These are phyloP conservation scores for Branchipolynoe longqiensis DNA, from an alignment of 2,888 invertebrate species.

Conservation along the genomic window DNA sequence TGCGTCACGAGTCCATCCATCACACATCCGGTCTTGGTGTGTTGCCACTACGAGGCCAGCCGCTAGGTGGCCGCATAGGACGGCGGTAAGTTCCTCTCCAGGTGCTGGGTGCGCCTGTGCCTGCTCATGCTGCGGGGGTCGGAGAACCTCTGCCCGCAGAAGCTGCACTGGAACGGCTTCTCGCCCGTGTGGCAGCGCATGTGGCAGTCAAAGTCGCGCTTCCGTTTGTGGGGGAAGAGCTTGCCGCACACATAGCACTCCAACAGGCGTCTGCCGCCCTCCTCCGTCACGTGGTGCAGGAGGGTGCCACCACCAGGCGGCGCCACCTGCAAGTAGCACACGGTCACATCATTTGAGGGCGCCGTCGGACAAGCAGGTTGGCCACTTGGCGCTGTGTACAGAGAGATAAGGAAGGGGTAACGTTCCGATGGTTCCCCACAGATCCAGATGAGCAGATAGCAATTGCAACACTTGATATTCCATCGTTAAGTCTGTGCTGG, in stretches of 20 bases:
- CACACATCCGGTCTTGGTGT: no score
- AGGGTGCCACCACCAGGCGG: neutral
- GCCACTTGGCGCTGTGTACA: neutral
- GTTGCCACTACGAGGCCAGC: no score
- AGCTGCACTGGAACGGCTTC: conserved; percentile 8
- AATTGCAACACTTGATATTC: neutral
- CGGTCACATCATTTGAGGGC: no score
- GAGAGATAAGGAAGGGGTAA: neutral
- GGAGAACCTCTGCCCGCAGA: conserved; percentile 28
- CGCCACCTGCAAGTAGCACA: conserved; percentile 7
- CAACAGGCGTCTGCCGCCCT: neutral
- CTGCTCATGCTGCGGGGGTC: conserved; percentile 36
- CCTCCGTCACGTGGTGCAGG: neutral
- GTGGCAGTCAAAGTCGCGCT: conserved; percentile 47
- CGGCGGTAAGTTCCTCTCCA: no score
- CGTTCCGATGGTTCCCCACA: neutral
- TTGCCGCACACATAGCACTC: conserved; percentile 3
- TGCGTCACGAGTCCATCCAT: no score
- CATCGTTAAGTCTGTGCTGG: no score
- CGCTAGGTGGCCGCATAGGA: no score
- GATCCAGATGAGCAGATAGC: neutral
- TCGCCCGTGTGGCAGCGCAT: conserved; percentile 10
- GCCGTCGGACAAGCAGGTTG: neutral
- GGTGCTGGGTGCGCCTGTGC: conserved; percentile 4
- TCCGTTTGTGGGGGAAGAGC: neutral